Evolutionary conservation across 2,113 vertebrate genomes (phyloP), one percentile per base, ranked within the genome.

Genomic region (Monopterus albus): DNA sequence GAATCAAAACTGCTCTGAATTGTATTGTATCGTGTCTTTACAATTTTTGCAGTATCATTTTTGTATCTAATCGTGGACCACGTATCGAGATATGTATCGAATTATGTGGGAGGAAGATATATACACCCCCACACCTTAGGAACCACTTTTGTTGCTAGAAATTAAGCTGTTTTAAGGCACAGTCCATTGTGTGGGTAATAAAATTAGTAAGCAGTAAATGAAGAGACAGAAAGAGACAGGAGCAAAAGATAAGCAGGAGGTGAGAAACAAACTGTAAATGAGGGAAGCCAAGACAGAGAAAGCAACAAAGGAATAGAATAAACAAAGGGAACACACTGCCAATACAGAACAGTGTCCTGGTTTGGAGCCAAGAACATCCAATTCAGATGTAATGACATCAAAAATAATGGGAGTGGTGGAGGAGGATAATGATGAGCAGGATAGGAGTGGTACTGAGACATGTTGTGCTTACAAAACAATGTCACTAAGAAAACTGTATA

Each of bases 211-310:
- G 12, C 11, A 26, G 38, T 28, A 23, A 64, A 31, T 52, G 17
- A n/a, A 60, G 55, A 49, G 40, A 53, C 15, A 39, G 18, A 51
- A 11, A 2, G 18, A 29, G 25, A 20, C 15, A 4, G 3, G 43
- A 58, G 43, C 31, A 25, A 23, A 31, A 11, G 8, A 35, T 9
- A 42, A 11, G 13, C 1, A 43, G 31, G 50, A 47, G 40, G 57
- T 29, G 58, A 46, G 67, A 71, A 33, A 70, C 12, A 60, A 60
- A 51, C 55, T 70, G 56, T 43, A 25, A 70, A 42, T 5, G 18
- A 59, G 2, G 26, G 35, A 39, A 56, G 46, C 56, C 67, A 52
- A 72, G 36, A 21, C 47, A 28, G 33, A 28, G 10, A 62, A 23
- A 45, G 7, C 13, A 25, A 3, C 9, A 62, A 43, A 42, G 40